These are phyloP conservation scores for Syndactyla subalaris DNA, from an alignment of 2,797 vertebrate genomes.

Conservation along the genomic window DNA sequence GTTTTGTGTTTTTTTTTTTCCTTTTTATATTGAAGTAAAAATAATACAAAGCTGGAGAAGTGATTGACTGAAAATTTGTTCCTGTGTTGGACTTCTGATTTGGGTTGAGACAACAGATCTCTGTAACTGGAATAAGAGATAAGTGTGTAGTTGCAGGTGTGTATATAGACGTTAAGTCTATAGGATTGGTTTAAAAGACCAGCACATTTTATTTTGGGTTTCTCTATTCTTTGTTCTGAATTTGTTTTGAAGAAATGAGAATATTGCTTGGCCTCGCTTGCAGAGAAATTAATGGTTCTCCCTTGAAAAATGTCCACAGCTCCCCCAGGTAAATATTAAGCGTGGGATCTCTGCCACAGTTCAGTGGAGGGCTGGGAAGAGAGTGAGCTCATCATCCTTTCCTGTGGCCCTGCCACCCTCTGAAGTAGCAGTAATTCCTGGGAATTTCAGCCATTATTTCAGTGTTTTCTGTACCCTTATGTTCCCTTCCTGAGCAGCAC, in stretches of 20 bases:
- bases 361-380: background rate
- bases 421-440: background rate
- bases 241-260: background rate
- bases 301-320: background rate
- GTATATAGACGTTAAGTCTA: background rate
- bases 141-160: background rate
- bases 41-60: background rate
- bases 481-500: background rate
- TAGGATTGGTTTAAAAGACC: background rate
- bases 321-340: background rate
- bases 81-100: background rate
- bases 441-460: background rate
- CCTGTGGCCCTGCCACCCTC: background rate
- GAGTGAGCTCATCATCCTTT: background rate
- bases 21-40: background rate
- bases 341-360: background rate
- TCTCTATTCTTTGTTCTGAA: background rate
- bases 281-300: background rate
- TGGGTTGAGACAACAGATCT: background rate
- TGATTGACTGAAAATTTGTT: conserved; percentile 18
- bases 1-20: background rate
- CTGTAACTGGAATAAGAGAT: background rate
- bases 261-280: background rate
- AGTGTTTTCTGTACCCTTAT: background rate
- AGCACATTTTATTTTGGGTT: rapidly evolving